phyloP scores from a whole-genome alignment of 2,888 invertebrate species.

The Hecatera dysodea region DNA sequence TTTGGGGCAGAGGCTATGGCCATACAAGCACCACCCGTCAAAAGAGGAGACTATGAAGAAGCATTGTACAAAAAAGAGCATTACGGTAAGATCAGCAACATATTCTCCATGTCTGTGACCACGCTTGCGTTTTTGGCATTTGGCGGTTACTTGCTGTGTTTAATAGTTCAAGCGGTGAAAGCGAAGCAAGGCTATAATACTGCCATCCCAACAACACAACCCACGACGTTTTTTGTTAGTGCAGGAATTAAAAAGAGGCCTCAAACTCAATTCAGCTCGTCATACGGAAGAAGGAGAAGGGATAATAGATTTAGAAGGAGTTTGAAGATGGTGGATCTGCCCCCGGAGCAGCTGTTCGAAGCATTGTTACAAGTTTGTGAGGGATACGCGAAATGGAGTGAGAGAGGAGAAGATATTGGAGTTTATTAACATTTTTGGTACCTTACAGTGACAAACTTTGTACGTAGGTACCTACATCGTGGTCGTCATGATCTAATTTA shows the following conservation, averaged over 20 bases:
- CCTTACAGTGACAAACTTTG: too few species aligned
- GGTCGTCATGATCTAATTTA: conserved; percentile 7
- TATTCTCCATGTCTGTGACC: conserved; percentile 95
- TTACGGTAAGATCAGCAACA: conserved; percentile 92
- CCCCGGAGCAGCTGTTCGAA: conserved; percentile 88
- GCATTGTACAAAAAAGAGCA: conserved; percentile 85
- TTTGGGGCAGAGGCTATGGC: conserved; percentile 87
- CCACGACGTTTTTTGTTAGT: conserved; percentile 81
- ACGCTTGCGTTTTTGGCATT: conserved; percentile 96
- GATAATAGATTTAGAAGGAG: conserved; percentile 71
- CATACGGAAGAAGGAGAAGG: conserved; percentile 81
- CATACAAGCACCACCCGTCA: conserved; percentile 79
- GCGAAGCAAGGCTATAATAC: conserved; percentile 89
- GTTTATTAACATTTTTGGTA: conserved; percentile 6
- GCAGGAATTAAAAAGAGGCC: conserved; percentile 87
- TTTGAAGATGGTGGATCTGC: conserved; percentile 74
- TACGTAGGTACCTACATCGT: neutral
- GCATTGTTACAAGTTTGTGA: conserved; percentile 90
- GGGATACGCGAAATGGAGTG: conserved; percentile 90
- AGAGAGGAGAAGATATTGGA: conserved; percentile 57
- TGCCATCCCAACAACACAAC: conserved; percentile 76
- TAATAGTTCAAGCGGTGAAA: conserved; percentile 94
- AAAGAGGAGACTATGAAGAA: conserved; percentile 88
- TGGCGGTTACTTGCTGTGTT: conserved; percentile 95
- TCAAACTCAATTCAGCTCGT: conserved; percentile 80